Percentiles rank a stretch among this genome's conserved stretches.
Conservation (phyloP, 2,113 vertebrate genomes). For the Muntiacus reevesi region DNA sequence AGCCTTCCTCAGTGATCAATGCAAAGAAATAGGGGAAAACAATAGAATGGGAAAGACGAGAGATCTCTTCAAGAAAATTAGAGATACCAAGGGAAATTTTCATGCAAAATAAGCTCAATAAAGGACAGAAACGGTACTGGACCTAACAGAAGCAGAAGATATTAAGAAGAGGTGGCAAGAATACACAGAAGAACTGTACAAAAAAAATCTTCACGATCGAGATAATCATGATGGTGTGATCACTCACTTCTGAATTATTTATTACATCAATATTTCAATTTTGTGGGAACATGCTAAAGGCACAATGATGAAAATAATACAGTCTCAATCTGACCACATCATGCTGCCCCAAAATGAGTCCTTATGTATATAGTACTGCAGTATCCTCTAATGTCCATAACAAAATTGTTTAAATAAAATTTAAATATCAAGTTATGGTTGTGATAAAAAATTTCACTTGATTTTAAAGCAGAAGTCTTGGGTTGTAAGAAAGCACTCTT, state of each 20-base stretch:
- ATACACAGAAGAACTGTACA: background rate
- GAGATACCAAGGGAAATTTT: background rate
- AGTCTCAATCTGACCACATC: constrained; percentile 48
- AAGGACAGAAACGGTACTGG: background rate
- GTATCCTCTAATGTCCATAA: constrained; percentile 41
- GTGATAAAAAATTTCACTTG: constrained; percentile 67
- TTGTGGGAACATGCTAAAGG: constrained; percentile 46
- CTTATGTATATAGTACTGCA: constrained; percentile 27
- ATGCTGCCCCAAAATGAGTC: background rate
- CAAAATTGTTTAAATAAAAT: constrained; percentile 51
- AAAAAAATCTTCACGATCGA: background rate
- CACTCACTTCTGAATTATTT: constrained; percentile 44
- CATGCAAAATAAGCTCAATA: background rate
- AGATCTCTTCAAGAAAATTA: background rate
- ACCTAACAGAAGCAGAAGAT: background rate
- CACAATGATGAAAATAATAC: constrained; percentile 1
- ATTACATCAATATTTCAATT: constrained; percentile 51
- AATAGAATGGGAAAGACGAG: background rate
- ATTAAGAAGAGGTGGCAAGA: background rate
- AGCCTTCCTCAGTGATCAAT: background rate
- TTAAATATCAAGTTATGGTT: constrained; percentile 55
- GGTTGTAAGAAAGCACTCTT: constrained; percentile 55
- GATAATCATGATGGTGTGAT: background rate
- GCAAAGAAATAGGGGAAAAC: background rate
- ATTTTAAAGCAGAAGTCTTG: constrained; percentile 52